Evolutionary conservation across 2,888 invertebrate species (phyloP), one percentile per base, ranked within the genome.

Genomic region (Thyatira batis): DNA sequence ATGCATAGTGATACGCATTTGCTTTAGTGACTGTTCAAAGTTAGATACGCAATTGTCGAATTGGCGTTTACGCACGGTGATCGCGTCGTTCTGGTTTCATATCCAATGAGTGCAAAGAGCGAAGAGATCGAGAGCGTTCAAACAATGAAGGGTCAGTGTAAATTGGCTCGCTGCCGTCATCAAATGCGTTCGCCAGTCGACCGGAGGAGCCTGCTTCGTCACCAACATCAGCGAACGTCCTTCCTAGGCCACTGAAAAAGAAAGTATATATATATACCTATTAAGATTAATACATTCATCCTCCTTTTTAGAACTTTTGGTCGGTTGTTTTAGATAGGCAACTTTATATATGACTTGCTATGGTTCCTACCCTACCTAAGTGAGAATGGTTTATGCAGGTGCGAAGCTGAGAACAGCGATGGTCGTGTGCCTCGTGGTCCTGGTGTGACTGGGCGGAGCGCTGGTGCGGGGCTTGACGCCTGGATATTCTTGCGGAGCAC

Each of bases 81-180:
- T 89, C 89, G 58, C 90, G 89, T 65, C 89, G 77, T 49, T 92
- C 92, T 0, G 89, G 89, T 63, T 90, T 89, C 75, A 92, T 70
- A 63, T 94, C 94, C 71, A 95, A 87, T 51, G 94, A 95, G 68
- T 95, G 92, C 49, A 95, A 85, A 60, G 94, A 95, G 64, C 95
- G 91, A 30, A 95, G 90, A 50, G 95, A 96, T 76, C 96, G 93
- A 27, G 96, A 96, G 65, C 97, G 94, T 87, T 98, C 97, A 78
- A 98, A 98, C 33, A 98, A 92, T 1, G 97, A 97, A 0, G 97
- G 97, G 87, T 98, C 97, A 0, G 97, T 97, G 87, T 98, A 98
- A 70, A 98, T 98, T 0, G 98, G 97, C 82, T 98, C 98, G 79
- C 97, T 97, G 33, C 97, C 97, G 82, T 98, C 97, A 78, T 96